A percentile compares a stretch with the other conserved stretches of the same genome.
Conservation (phyloP, 2,888 invertebrate species). For the Prosapia bicincta region DNA sequence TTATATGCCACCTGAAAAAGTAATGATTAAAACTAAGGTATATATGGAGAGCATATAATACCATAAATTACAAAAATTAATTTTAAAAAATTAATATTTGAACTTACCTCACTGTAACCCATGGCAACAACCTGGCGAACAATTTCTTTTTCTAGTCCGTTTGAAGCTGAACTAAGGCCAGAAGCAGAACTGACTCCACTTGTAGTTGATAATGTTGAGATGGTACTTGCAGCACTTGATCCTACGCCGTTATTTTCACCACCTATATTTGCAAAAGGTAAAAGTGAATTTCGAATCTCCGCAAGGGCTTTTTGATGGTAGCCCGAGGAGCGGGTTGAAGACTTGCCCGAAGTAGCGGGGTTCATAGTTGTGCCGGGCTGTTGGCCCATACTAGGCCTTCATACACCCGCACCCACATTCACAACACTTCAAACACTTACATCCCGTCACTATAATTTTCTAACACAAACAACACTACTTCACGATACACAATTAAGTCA, state of each 20-base stretch:
- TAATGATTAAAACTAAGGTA: too few species aligned
- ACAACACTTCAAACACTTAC: conserved; percentile 11
- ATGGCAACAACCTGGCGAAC: conserved; percentile 63
- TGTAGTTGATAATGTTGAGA: conserved; percentile 59
- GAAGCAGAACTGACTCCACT: conserved; percentile 60
- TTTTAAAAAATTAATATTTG: too few species aligned
- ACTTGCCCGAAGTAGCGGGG: conserved; percentile 52
- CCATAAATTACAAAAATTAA: too few species aligned
- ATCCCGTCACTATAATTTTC: neutral
- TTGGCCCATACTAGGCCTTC: conserved; percentile 53
- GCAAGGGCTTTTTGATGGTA: conserved; percentile 85
- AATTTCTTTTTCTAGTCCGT: conserved; percentile 58
- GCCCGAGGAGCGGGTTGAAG: conserved; percentile 70
- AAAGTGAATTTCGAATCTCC: conserved; percentile 77
- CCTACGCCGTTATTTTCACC: conserved; percentile 55
- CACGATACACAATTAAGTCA: neutral
- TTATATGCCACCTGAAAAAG: too few species aligned
- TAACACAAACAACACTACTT: neutral
- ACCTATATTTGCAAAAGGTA: conserved; percentile 70
- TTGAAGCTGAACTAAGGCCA: conserved; percentile 58
- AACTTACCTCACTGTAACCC: conserved; percentile 70
- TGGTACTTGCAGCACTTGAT: conserved; percentile 73
- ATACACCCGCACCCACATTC: conserved; percentile 30
- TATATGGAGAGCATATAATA: too few species aligned
- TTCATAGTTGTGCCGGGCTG: conserved; percentile 52